A percentile compares a stretch with the other conserved stretches of the same genome.
phyloP scores from a whole-genome alignment of 2,888 invertebrate species.

The Trissonchulus sp. region DNA sequence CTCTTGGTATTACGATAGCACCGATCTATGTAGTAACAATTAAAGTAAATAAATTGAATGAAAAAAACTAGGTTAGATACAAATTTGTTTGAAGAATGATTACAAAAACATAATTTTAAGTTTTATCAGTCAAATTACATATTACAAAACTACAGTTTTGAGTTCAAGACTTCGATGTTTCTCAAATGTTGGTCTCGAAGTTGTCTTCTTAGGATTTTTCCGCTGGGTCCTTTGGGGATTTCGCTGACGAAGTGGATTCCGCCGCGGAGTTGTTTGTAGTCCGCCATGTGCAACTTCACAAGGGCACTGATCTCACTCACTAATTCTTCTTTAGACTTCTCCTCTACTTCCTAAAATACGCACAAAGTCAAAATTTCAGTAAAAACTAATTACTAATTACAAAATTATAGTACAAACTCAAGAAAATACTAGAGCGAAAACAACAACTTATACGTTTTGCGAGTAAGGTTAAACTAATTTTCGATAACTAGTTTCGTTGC shows the following conservation, averaged over 20 bases:
- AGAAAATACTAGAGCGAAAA: too few relatives aligned
- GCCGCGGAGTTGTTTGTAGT: constrained; percentile 33
- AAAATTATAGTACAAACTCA: too few relatives aligned
- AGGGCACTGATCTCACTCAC: background rate
- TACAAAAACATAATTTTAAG: background rate
- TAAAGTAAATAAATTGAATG: too few relatives aligned
- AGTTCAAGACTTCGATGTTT: background rate
- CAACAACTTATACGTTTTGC: too few relatives aligned
- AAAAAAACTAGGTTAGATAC: too few relatives aligned
- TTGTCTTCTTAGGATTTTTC: constrained; percentile 32
- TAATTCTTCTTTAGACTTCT: background rate
- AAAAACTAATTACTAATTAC: background rate
- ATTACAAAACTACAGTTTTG: too few relatives aligned
- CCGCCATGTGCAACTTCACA: constrained; percentile 12
- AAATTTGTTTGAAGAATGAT: too few relatives aligned
- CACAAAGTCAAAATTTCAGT: background rate
- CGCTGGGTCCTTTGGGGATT: constrained; percentile 31
- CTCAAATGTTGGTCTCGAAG: constrained; percentile 24
- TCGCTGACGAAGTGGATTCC: constrained; percentile 33
- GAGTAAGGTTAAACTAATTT: too few relatives aligned
- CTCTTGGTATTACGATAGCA: too few relatives aligned
- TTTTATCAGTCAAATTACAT: constrained; percentile 19
- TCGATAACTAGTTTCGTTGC: too few relatives aligned
- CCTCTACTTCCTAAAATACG: background rate
- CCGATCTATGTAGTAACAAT: too few relatives aligned